Evolutionary conservation across 2,113 vertebrate species (phyloP).

Genomic region (Echinops telfairi): DNA sequence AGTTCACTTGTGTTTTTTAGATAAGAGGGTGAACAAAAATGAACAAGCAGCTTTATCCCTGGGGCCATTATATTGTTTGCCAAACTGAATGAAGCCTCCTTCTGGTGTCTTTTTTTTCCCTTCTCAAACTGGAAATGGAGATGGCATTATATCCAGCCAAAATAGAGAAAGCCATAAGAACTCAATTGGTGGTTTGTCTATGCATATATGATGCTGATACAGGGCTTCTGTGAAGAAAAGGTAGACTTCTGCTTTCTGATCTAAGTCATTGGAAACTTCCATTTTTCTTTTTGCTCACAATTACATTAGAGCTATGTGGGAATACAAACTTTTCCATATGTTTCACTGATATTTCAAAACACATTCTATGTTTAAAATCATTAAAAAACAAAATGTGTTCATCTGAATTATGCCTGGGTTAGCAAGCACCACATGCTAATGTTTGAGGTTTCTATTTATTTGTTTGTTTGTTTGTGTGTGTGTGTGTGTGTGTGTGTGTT

Average conservation of each 20-base stretch:
- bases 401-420: constrained; percentile 37
- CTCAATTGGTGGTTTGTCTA: constrained; percentile 2
- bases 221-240: neutral
- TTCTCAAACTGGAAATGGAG: neutral
- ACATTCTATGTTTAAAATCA: constrained; percentile 58
- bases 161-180: neutral
- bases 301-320: constrained; percentile 29
- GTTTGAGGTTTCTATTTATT: constrained; percentile 32
- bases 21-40: neutral
- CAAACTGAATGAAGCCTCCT: constrained; percentile 30
- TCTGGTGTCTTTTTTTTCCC: neutral
- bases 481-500: neutral
- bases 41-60: neutral
- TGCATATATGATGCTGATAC: neutral
- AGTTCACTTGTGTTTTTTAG: constrained; percentile 11
- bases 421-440: neutral
- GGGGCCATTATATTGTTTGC: constrained; percentile 49
- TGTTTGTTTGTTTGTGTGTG: constrained; percentile 46
- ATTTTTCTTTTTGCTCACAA: neutral
- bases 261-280: constrained; percentile 8
- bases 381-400: neutral
- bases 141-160: neutral
- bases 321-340: constrained; percentile 37
- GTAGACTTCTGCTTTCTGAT: neutral
- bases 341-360: neutral